Conservation (phyloP, 2,888 invertebrate species). For the Polydesmus complanatus region DNA sequence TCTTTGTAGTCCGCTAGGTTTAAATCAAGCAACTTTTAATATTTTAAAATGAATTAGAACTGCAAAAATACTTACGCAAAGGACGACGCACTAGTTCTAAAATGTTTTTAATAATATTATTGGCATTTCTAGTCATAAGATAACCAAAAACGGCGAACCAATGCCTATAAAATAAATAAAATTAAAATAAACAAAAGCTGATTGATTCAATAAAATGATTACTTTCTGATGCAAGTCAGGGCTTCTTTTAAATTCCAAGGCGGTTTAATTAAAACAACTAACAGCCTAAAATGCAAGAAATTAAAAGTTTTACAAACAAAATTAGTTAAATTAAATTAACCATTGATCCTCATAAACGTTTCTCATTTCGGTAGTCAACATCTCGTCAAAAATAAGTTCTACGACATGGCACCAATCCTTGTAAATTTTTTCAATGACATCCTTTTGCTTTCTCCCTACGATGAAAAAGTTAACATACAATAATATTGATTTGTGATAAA, state of each 20-base stretch:
- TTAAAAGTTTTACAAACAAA: not conserved
- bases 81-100: not conserved
- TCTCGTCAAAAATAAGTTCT: not conserved
- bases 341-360: not conserved
- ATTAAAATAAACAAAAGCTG: not conserved
- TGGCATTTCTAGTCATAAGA: not conserved
- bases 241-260: not conserved
- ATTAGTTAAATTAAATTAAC: not conserved
- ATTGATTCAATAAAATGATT: not conserved
- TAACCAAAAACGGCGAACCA: not conserved
- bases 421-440: not conserved
- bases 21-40: too few species aligned
- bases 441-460: not conserved
- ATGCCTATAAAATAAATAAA: not conserved
- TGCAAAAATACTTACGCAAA: too few species aligned
- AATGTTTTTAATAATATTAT: not conserved
- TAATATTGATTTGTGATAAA: too few species aligned
- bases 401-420: not conserved
- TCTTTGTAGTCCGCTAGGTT: too few species aligned
- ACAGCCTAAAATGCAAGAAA: not conserved
- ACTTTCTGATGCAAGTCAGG: not conserved
- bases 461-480: too few species aligned
- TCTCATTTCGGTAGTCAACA: not conserved
- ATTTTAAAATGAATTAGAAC: too few species aligned
- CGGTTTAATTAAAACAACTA: not conserved